A percentile compares a stretch with the other conserved stretches of the same genome.
Evolutionary conservation across 2,797 vertebrate species (phyloP).

Genomic region (Champsocephalus esox): DNA sequence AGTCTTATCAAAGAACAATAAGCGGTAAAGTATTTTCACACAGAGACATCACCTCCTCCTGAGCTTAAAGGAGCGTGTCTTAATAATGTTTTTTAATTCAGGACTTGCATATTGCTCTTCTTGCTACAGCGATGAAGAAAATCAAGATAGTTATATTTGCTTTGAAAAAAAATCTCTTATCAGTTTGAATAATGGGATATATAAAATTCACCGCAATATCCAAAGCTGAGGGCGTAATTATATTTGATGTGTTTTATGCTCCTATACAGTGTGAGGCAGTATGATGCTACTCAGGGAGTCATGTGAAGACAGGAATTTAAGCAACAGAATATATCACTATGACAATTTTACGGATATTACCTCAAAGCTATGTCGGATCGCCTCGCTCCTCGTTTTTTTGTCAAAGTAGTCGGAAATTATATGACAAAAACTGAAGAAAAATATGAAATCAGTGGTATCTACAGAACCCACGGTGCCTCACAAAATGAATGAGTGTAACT

Average conservation of each 20-base stretch:
- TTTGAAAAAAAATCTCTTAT: slow-evolving; percentile 55
- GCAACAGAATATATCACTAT: slow-evolving; percentile 40
- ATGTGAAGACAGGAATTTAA: slow-evolving; percentile 54
- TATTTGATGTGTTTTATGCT: slow-evolving; percentile 69
- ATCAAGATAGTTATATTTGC: slow-evolving; percentile 70
- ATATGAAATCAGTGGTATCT: slow-evolving; percentile 1
- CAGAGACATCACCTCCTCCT: slow-evolving; percentile 56
- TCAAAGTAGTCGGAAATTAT: slow-evolving; percentile 11
- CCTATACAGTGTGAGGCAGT: slow-evolving; percentile 55
- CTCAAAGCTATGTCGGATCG: slow-evolving; percentile 42
- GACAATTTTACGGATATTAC: slow-evolving; percentile 36
- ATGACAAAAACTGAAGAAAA: neutral
- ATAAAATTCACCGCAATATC: slow-evolving; percentile 71
- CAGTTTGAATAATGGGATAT: slow-evolving; percentile 72
- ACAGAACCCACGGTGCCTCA: slow-evolving; percentile 9
- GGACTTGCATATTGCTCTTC: slow-evolving; percentile 62
- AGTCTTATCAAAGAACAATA: slow-evolving; percentile 71
- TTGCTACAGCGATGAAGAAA: slow-evolving; percentile 64
- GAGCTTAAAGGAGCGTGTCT: slow-evolving; percentile 67
- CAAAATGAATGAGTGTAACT: slow-evolving; percentile 11
- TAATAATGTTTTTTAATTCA: slow-evolving; percentile 79
- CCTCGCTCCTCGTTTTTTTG: slow-evolving; percentile 13
- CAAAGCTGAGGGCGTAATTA: slow-evolving; percentile 69
- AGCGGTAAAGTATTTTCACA: slow-evolving; percentile 51
- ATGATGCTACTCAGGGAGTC: slow-evolving; percentile 60